Conservation (phyloP, 2,113 vertebrate genomes). For the Elachura formosa region DNA sequence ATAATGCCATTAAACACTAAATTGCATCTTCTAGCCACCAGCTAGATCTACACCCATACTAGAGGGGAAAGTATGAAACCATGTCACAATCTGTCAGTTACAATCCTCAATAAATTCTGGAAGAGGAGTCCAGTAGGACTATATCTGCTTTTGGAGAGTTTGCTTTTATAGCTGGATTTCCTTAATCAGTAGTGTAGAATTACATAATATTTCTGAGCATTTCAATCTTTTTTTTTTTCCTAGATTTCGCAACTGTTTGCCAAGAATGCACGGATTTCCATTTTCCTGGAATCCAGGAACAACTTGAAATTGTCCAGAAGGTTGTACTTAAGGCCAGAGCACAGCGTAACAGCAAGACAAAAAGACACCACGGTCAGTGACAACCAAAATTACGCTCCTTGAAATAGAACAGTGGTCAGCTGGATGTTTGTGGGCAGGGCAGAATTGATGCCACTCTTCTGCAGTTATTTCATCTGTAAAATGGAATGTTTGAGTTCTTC, state of each 20-base stretch:
- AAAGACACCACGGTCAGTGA: slow-evolving; percentile 78
- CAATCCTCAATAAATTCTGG: background rate
- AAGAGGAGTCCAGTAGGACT: background rate
- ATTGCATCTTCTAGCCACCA: background rate
- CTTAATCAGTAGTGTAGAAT: background rate
- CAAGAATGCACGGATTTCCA: slow-evolving; percentile 95
- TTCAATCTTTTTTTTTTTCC: background rate
- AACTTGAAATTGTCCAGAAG: slow-evolving; percentile 88
- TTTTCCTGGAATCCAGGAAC: slow-evolving; percentile 87
- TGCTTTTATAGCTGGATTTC: background rate
- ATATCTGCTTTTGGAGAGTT: background rate
- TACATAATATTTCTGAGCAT: background rate
- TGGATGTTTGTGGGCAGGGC: background rate
- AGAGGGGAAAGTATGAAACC: background rate
- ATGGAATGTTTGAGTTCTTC: background rate
- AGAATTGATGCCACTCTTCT: background rate
- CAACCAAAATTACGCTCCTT: slow-evolving; percentile 18
- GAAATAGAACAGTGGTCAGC: background rate
- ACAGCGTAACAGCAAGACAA: slow-evolving; percentile 79
- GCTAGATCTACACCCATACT: background rate
- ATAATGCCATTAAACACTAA: background rate
- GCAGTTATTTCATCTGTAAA: background rate
- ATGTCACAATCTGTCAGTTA: background rate
- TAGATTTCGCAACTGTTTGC: slow-evolving; percentile 94
- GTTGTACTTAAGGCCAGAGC: slow-evolving; percentile 89